These are phyloP conservation scores for Crambe crambe DNA, from an alignment of 37 sponge, comb jelly and placozoan genomes.

Conservation along the genomic window DNA sequence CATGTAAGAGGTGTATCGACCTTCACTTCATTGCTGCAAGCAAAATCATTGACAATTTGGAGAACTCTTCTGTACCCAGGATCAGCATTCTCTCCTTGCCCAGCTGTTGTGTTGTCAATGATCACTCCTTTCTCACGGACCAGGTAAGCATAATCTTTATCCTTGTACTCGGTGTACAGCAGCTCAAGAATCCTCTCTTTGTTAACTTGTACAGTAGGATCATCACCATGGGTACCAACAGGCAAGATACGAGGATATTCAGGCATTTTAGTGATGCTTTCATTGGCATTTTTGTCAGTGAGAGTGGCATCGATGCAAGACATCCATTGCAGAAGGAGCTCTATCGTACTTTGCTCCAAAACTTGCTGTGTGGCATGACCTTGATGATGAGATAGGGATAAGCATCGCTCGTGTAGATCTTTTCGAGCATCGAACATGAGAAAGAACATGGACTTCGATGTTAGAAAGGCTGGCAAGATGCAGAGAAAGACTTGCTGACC, in stretches of 20 bases:
- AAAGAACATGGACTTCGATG: constrained; percentile 41
- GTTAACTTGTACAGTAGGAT: background rate
- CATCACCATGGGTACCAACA: constrained; percentile 54
- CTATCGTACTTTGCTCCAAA: background rate
- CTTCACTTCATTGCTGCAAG: background rate
- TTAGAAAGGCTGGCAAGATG: constrained; percentile 52
- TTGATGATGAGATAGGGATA: background rate
- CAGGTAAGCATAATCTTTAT: constrained; percentile 24
- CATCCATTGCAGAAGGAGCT: constrained; percentile 44
- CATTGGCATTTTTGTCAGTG: background rate
- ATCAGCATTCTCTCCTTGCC: constrained; percentile 34
- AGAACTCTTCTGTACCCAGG: constrained; percentile 10
- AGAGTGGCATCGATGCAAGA: constrained; percentile 36
- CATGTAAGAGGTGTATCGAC: constrained; percentile 48
- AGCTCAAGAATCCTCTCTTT: background rate
- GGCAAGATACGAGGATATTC: constrained; percentile 14
- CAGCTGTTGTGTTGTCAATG: constrained; percentile 65
- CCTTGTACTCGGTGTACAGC: constrained; percentile 6
- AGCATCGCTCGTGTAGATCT: constrained; percentile 6
- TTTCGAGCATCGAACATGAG: constrained; percentile 53
- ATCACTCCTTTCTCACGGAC: constrained; percentile 10
- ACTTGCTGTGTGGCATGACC: background rate
- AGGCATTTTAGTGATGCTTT: background rate
- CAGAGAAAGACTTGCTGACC: constrained; percentile 56
- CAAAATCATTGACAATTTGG: constrained; percentile 22